Evolutionary conservation across 2,888 invertebrate genomes (phyloP).

Genomic region (Bombylius major): DNA sequence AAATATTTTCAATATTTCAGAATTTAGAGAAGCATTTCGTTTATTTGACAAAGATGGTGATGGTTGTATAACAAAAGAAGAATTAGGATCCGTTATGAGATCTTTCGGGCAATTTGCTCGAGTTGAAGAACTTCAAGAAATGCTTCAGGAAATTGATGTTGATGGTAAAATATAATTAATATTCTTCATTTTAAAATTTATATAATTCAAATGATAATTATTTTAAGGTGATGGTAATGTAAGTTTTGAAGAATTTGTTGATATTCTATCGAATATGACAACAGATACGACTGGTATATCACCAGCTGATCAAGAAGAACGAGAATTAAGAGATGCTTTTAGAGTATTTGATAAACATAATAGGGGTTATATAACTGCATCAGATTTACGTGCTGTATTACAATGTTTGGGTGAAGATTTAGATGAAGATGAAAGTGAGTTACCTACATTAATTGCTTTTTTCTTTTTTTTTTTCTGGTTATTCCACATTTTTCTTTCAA

Average conservation of each 20-base stretch:
- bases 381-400: constrained; percentile 72
- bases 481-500: not conserved
- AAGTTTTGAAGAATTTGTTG: constrained; percentile 79
- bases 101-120: constrained; percentile 77
- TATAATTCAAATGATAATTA: not conserved
- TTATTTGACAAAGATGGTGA: constrained; percentile 82
- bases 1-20: constrained; percentile 33
- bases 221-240: constrained; percentile 69
- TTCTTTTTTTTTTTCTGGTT: constrained; percentile 6
- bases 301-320: constrained; percentile 66
- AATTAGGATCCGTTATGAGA: constrained; percentile 73
- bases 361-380: constrained; percentile 79
- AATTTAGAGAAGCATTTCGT: constrained; percentile 75
- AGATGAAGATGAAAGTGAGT: constrained; percentile 80
- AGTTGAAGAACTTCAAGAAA: constrained; percentile 73
- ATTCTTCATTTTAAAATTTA: not conserved
- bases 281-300: constrained; percentile 46
- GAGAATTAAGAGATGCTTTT: constrained; percentile 74
- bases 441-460: not conserved
- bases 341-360: constrained; percentile 85
- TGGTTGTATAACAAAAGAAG: constrained; percentile 77
- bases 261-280: constrained; percentile 64
- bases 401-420: constrained; percentile 82
- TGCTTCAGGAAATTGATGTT: constrained; percentile 72
- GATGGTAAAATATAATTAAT: constrained; percentile 44